Base-by-base conservation (phyloP, 1,140 invertebrate genomes). In the Tribolium castaneum region DNA sequence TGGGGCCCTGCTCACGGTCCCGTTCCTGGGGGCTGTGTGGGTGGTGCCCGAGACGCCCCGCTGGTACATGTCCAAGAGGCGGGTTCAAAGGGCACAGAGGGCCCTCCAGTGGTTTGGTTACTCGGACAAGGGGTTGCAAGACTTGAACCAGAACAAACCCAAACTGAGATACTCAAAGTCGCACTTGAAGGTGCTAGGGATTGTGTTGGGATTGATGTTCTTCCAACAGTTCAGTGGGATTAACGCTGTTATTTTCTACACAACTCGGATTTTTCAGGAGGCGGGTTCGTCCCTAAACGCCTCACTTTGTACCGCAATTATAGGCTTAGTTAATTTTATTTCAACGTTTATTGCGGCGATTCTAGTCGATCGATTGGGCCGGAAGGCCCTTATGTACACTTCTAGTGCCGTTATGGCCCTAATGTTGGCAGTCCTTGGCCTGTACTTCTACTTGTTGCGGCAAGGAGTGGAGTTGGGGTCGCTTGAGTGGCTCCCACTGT, bases 161-260 rank as follows among this genome's bases (percentile, higher is more conserved):
- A 90, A 93, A 72, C 90, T 91, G 59, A 89, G 90, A 54, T 91
- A 95, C 79, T 91, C 89, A 19, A 90, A 86, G 3, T 89, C 88
- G 66, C 92, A 96, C 83, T 80, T 94, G 7, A 93, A 92, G 79
- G 93, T 95, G 0, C 84, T 97, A 9, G 83, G 92, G 0, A 94
- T 98, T 35, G 93, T 94, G 0, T 85, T 98, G 4, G 94, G 94
- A 1, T 89, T 98, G 25, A 98, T 98, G 97, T 92, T 96, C 83
- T 96, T 98, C 90, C 97, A 98, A 89, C 97, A 98, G 87, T 88
- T 97, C 76, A 96, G 93, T 80, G 97, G 97, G 14, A 97, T 97
- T 80, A 98, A 97, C 82, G 96, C 96, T 3, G 93, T 98, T 16
- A 96, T 98, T 80, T 98, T 98, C 85, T 98, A 98, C 84, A 95